Base-by-base conservation (phyloP, 2,113 vertebrate genomes). In the Scalopus aquaticus region DNA sequence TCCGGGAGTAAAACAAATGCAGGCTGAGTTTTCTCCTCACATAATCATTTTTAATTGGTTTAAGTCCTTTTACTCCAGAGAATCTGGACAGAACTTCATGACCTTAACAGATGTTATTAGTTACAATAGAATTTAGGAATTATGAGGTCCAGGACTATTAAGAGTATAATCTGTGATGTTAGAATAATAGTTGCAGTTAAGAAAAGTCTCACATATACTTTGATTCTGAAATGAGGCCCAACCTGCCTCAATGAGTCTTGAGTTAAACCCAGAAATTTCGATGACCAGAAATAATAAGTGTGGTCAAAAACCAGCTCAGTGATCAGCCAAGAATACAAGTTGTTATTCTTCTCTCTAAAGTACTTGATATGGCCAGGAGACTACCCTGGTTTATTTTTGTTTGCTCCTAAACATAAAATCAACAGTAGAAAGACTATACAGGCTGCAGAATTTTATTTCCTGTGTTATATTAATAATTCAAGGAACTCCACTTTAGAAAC, bases 381-480 rank as follows among this genome's bases (percentile, higher is more conserved):
- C 9, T 26, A 17, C 9, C 58, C 67, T 44, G 28, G 16, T 8
- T 60, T 78, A 30, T 12, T 19, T 42, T 70, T 73, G 0, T 83
- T 67, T 83, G 44, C 37, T 92, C 70, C 49, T 95, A 32, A 69
- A 88, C 49, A 74, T 69, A 60, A 79, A 56, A 54, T n/a, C 16
- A 39, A 94, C 39, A 64, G 5, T 28, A 72, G 39, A 62, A 80
- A 84, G 73, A 46, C 62, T 26, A 0, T 30, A 35, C 6, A 60
- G 32, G 16, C 62, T 67, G 35, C 22, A 77, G 82, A 70, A 82
- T 60, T 92, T 73, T 54, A 60, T 87, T 72, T 69, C 46, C 28
- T 44, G 9, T 28, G 13, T 65, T 73, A 62, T 69, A 54, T 64
- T 88, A 95, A 81, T 95, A 95, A 92, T 90, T 96, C 37, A 96